phyloP scores from a whole-genome alignment of 2,888 invertebrate species.

The Rhingia campestris region DNA sequence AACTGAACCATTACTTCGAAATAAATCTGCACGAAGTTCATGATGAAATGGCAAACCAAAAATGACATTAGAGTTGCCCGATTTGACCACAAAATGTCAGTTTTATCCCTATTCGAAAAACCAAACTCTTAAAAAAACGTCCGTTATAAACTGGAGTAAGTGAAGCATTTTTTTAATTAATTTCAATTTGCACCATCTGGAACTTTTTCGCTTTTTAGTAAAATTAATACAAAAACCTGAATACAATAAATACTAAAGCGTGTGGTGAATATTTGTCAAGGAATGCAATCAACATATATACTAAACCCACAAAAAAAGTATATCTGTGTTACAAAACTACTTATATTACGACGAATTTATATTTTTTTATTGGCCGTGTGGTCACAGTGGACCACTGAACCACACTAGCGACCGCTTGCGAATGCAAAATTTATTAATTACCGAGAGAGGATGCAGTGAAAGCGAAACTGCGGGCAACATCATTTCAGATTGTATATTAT shows the following conservation, averaged over 20 bases:
- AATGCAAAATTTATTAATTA: slow-evolving; percentile 48
- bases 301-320: not conserved
- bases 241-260: slow-evolving; percentile 13
- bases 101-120: too few relatives aligned
- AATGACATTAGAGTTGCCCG: too few relatives aligned
- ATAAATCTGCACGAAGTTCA: too few relatives aligned
- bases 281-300: not conserved
- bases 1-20: too few relatives aligned
- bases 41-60: too few relatives aligned
- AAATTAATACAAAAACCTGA: not conserved
- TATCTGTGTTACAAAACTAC: slow-evolving; percentile 27
- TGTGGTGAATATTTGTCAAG: slow-evolving; percentile 15
- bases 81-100: too few relatives aligned
- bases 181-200: not conserved
- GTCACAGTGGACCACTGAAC: not conserved
- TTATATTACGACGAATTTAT: slow-evolving; percentile 21
- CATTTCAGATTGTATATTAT: too few relatives aligned
- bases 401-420: slow-evolving; percentile 24
- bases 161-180: too few relatives aligned
- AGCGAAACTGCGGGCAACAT: not conserved
- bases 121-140: too few relatives aligned
- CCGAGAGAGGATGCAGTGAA: not conserved
- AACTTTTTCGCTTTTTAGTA: slow-evolving; percentile 6
- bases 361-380: slow-evolving; percentile 29
- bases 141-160: too few relatives aligned